Percentiles rank a stretch among this genome's conserved stretches.
Evolutionary conservation across 2,113 vertebrate genomes (phyloP).

Genomic region (Pogona vitticeps): DNA sequence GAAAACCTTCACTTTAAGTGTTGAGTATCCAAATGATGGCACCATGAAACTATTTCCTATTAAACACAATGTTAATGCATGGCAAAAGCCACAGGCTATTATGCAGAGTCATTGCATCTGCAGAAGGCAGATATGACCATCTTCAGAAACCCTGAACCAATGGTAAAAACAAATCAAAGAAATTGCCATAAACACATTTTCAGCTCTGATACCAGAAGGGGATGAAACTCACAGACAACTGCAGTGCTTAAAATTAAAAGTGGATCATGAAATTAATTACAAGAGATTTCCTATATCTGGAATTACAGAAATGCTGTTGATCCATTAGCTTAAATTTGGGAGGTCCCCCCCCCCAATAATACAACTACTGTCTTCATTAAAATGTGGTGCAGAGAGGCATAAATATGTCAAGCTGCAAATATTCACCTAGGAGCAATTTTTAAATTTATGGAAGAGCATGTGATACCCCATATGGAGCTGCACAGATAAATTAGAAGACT

Average conservation of each 20-base stretch:
- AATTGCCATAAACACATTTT: slow-evolving; percentile 52
- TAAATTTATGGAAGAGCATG: too few species aligned
- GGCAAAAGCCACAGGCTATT: slow-evolving; percentile 41
- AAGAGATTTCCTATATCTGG: neutral
- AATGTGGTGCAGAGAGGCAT: neutral
- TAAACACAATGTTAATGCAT: slow-evolving; percentile 46
- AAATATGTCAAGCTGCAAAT: neutral
- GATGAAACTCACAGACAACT: slow-evolving; percentile 40
- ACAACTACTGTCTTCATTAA: neutral
- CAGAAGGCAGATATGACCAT: slow-evolving; percentile 50
- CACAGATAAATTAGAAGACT: too few species aligned
- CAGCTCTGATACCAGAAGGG: slow-evolving; percentile 57
- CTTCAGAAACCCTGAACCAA: slow-evolving; percentile 52
- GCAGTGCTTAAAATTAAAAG: slow-evolving; percentile 43
- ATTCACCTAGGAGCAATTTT: neutral
- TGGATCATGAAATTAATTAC: slow-evolving; percentile 29
- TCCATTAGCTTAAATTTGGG: neutral
- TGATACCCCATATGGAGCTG: too few species aligned
- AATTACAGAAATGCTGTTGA: slow-evolving; percentile 10
- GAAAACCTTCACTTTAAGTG: slow-evolving; percentile 29
- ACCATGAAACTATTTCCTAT: slow-evolving; percentile 49
- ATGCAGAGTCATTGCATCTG: neutral
- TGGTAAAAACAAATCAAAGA: slow-evolving; percentile 58
- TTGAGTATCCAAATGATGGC: slow-evolving; percentile 21
- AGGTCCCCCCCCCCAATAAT: neutral